These are phyloP conservation scores for Sinelater perroti DNA, from an alignment of 2,888 invertebrate species.

Conservation along the genomic window DNA sequence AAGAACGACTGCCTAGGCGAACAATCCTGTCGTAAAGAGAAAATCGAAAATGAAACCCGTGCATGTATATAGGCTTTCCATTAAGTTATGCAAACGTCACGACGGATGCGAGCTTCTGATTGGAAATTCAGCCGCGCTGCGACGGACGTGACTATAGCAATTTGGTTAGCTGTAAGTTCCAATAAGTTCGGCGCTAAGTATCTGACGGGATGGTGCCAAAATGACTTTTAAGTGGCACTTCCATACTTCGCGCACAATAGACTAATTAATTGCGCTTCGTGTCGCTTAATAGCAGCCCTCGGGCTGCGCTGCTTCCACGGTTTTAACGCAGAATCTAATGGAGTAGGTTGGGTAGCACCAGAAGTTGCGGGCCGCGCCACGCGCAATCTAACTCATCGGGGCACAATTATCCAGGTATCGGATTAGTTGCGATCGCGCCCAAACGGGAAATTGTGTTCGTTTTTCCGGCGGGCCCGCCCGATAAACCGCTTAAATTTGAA, in stretches of 20 bases:
- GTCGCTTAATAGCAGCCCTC: slow-evolving; percentile 9
- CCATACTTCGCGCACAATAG: slow-evolving; percentile 9
- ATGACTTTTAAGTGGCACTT: slow-evolving; percentile 24
- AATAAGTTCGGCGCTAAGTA: slow-evolving; percentile 23
- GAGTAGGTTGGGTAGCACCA: too few relatives aligned
- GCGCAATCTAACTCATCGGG: not conserved
- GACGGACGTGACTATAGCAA: slow-evolving; percentile 28
- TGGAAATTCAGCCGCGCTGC: slow-evolving; percentile 21
- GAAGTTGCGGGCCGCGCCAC: too few relatives aligned
- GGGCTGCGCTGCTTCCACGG: too few relatives aligned
- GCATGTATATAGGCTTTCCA: slow-evolving; percentile 9
- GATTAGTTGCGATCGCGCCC: slow-evolving; percentile 11
- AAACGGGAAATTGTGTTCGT: slow-evolving; percentile 5
- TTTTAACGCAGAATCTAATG: too few relatives aligned
- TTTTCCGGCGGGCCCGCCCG: slow-evolving; percentile 16
- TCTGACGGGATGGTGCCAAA: slow-evolving; percentile 17
- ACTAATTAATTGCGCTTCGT: slow-evolving; percentile 23
- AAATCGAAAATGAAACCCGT: too few relatives aligned
- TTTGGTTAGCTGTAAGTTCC: slow-evolving; percentile 23
- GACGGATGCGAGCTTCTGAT: slow-evolving; percentile 16
- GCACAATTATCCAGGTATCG: slow-evolving; percentile 7
- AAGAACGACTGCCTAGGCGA: too few relatives aligned
- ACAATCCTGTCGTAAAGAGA: too few relatives aligned
- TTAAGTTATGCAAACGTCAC: slow-evolving; percentile 22
- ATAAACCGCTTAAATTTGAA: slow-evolving; percentile 31